These are phyloP conservation scores for Ceratosolen solmsi DNA, from an alignment of 1,140 invertebrate species.

Conservation along the genomic window DNA sequence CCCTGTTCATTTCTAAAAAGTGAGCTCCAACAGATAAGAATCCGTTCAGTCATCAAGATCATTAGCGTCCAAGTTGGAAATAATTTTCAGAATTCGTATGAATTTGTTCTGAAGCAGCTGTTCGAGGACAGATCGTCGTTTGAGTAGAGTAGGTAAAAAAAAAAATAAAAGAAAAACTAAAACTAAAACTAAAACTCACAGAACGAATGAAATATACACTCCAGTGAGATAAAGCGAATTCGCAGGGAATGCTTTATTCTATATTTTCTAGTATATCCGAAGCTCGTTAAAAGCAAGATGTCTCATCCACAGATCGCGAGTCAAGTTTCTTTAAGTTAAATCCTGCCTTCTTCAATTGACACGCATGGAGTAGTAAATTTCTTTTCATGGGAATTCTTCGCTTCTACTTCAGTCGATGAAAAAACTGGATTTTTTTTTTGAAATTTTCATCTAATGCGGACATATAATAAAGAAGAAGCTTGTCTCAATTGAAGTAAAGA, in stretches of 20 bases:
- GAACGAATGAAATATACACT: neutral
- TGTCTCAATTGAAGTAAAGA: no score
- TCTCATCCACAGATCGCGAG: conserved; percentile 38
- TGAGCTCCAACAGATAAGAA: neutral
- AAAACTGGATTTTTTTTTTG: no score
- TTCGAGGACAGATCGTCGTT: neutral
- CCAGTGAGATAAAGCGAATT: neutral
- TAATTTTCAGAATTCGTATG: neutral
- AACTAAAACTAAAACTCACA: neutral
- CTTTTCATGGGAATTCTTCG: conserved; percentile 40
- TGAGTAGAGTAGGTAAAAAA: neutral
- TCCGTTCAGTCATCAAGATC: neutral
- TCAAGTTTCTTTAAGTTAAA: conserved; percentile 69
- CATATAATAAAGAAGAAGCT: no score
- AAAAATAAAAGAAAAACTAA: no score
- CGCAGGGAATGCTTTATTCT: conserved; percentile 7
- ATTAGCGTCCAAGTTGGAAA: neutral
- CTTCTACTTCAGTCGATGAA: conserved; percentile 18
- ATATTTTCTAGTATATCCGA: conserved; percentile 34
- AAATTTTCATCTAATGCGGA: no score
- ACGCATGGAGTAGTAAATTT: conserved; percentile 54
- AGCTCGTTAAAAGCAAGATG: conserved; percentile 40
- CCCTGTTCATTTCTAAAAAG: neutral
- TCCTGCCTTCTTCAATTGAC: conserved; percentile 66
- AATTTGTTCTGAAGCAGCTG: neutral